Base-by-base conservation (phyloP, 2,888 invertebrate species). In the Chloromyia formosa region DNA sequence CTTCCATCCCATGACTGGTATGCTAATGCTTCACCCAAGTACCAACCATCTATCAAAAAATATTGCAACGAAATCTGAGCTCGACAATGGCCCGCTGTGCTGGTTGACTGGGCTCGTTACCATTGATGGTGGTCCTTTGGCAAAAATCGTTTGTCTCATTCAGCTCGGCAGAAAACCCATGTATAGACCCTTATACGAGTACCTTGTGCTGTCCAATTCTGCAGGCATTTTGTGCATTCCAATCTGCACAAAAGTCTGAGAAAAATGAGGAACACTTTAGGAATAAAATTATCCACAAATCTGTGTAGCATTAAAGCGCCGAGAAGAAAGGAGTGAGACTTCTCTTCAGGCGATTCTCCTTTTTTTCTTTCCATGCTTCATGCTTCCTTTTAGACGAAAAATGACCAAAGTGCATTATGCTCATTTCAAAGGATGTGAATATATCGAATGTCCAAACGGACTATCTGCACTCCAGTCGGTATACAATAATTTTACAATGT, bases 391-490 rank as follows among this genome's bases (percentile, higher is more conserved):
- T 35, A 35, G 2, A 45, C 12, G 66, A 66, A 66, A 20, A 66
- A 49, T 16, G 10, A 27, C 71, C 12, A 42, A 58, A 12, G 42
- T 35, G 40, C 40, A 71, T 71, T 56, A 71, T 71, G 40, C 27
- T 42, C 71, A 58, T 58, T 56, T 20, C 27, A 35, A 16, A 20
- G 56, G 56, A 71, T 71, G 71, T 58, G 71, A 56, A 58, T 71
- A 42, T 71, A 71, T 71, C 71, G 58, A 71, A 71, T 71, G 71
- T 71, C 71, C 40, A 58, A 49, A 45, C 10, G 42, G 4, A 49
- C 66, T 1, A 12, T 66, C 49, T 40, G 35, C 49, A 20, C 20
- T 22, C 22, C 49, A 49, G 45, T 49, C n/a, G 9, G 20, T 35
- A 35, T 35, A 35, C 27, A 35, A n/a, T n/a, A n/a, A 35, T 35